Evolutionary conservation across 2,113 vertebrate genomes (phyloP).

Genomic region (Rhipidura dahli): DNA sequence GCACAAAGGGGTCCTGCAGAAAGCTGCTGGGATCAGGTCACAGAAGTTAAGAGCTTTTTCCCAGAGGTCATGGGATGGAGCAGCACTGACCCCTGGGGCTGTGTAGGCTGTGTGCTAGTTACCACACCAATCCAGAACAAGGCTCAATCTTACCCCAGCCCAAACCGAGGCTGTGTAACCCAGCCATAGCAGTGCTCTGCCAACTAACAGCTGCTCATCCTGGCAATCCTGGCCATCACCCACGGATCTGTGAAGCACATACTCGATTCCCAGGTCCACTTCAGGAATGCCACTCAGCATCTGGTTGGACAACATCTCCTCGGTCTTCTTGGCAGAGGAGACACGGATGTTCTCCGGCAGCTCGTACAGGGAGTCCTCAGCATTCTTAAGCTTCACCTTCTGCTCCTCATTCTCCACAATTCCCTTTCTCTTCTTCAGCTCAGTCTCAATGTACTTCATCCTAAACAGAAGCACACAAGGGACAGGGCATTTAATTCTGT

Average conservation of each 20-base stretch:
- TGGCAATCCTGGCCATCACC: neutral
- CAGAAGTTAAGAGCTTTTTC: neutral
- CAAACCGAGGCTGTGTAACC: neutral
- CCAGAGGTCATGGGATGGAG: neutral
- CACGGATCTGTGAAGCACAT: slow-evolving; percentile 9
- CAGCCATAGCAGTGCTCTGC: accelerated
- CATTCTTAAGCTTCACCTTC: slow-evolving; percentile 91
- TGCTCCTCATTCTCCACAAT: slow-evolving; percentile 90
- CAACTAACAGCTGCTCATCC: neutral
- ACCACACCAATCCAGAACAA: neutral
- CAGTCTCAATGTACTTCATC: slow-evolving; percentile 99
- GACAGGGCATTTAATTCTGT: neutral
- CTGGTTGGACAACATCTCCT: slow-evolving; percentile 99
- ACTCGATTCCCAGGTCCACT: slow-evolving; percentile 97
- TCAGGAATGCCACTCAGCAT: slow-evolving; percentile 98
- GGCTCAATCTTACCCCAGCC: neutral
- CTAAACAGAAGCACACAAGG: slow-evolving; percentile 49
- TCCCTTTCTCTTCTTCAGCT: slow-evolving; percentile 95
- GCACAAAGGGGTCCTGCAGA: neutral
- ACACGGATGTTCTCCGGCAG: slow-evolving; percentile 93
- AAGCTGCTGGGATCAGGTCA: neutral
- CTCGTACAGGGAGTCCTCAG: slow-evolving; percentile 93
- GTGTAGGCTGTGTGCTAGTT: neutral
- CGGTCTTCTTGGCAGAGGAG: slow-evolving; percentile 95
- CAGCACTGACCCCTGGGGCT: neutral